Percentiles rank a stretch among this genome's conserved stretches.
These are phyloP conservation scores for Pseudocheirus occidentalis DNA, from an alignment of 2,797 vertebrate genomes.

Conservation along the genomic window DNA sequence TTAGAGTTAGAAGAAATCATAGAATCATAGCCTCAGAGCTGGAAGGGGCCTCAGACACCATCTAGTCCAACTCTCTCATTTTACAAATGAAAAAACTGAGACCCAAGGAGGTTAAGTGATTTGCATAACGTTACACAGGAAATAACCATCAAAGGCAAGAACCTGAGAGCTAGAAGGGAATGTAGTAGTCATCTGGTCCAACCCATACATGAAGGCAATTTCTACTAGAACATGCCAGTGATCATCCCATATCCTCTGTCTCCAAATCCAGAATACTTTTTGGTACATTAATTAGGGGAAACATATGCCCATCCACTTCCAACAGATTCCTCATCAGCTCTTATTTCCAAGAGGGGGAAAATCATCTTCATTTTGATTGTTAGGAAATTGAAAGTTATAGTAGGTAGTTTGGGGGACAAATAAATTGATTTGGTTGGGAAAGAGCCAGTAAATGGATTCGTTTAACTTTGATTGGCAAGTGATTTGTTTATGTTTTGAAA, in stretches of 20 bases:
- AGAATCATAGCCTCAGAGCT: neutral
- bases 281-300: neutral
- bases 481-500: neutral
- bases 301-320: neutral
- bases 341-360: neutral
- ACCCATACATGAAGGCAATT: neutral
- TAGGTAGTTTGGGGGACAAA: neutral
- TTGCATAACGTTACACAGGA: neutral
- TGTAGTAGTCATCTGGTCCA: neutral
- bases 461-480: neutral
- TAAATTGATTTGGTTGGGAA: neutral
- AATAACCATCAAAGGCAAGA: neutral
- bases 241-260: neutral
- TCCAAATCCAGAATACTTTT: neutral
- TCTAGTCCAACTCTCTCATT: neutral
- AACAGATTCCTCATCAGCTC: neutral
- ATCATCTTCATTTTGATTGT: neutral
- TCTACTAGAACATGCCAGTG: neutral
- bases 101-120: neutral
- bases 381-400: neutral
- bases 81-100: neutral
- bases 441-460: neutral
- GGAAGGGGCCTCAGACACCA: neutral
- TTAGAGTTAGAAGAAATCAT: neutral
- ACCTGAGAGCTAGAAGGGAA: neutral